Conservation (phyloP, 2,888 invertebrate species). For the Tortricodes alternella region DNA sequence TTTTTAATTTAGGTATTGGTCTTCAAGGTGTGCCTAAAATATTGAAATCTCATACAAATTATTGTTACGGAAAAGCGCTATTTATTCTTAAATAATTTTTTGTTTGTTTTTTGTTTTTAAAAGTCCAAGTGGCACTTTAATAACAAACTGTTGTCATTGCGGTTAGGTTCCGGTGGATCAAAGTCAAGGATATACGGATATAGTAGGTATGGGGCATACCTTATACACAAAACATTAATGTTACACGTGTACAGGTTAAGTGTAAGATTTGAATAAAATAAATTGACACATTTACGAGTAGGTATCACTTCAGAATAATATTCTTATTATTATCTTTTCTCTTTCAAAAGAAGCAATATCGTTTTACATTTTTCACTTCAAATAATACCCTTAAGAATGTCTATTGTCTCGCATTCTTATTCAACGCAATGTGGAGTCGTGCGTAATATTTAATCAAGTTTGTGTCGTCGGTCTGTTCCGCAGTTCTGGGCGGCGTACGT, state of each 20-base stretch:
- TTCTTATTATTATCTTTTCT: conserved; percentile 1
- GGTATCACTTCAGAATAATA: neutral
- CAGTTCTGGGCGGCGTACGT: conserved; percentile 96
- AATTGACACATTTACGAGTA: neutral
- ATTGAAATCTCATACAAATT: too few species aligned
- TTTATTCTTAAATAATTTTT: too few species aligned
- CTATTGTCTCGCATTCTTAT: conserved; percentile 22
- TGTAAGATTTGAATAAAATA: neutral
- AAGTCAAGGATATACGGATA: too few species aligned
- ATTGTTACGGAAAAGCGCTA: too few species aligned
- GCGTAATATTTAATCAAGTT: conserved; percentile 66
- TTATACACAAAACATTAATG: too few species aligned
- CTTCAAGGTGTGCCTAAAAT: too few species aligned
- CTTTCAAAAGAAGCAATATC: neutral
- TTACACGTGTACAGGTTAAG: neutral
- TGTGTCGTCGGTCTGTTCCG: conserved; percentile 48
- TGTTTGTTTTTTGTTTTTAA: too few species aligned
- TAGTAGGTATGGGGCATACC: too few species aligned
- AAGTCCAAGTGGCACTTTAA: too few species aligned
- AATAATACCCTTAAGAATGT: neutral
- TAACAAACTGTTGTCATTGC: too few species aligned
- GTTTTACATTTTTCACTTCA: neutral
- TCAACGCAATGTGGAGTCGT: conserved; percentile 45
- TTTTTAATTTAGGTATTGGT: too few species aligned
- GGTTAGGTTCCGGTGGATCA: too few species aligned